These are phyloP conservation scores for Ictidomys tridecemlineatus DNA, from an alignment of 2,113 vertebrate genomes.

Conservation along the genomic window DNA sequence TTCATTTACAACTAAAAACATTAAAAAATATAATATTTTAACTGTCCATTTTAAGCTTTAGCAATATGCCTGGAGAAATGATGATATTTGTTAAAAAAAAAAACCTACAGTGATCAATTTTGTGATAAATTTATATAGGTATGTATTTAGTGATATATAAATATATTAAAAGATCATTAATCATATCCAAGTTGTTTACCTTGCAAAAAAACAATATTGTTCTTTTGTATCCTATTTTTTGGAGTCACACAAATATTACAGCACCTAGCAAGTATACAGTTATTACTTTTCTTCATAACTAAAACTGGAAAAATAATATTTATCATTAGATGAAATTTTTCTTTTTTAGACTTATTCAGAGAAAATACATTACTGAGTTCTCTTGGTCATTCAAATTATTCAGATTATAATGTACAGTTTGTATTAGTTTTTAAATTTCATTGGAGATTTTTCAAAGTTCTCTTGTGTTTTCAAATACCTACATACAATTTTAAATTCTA, in stretches of 20 bases:
- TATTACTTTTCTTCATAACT: not conserved
- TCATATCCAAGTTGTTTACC: not conserved
- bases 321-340: not conserved
- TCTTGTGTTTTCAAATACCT: conserved; percentile 47
- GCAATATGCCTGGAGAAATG: no score
- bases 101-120: not conserved
- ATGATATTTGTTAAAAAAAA: no score
- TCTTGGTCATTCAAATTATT: not conserved
- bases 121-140: not conserved
- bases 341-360: not conserved
- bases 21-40: no score
- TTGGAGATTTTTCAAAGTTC: conserved; percentile 1
- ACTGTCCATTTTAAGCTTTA: no score
- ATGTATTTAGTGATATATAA: not conserved
- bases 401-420: not conserved
- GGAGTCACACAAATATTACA: not conserved
- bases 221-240: not conserved
- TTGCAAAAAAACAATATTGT: not conserved
- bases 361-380: not conserved
- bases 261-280: not conserved
- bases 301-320: not conserved
- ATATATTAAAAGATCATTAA: not conserved
- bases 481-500: conserved; percentile 20
- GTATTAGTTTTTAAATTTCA: conserved; percentile 38
- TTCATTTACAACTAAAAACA: no score